phyloP scores from a whole-genome alignment of 2,888 invertebrate genomes.

The Drosophila paucipuncta region DNA sequence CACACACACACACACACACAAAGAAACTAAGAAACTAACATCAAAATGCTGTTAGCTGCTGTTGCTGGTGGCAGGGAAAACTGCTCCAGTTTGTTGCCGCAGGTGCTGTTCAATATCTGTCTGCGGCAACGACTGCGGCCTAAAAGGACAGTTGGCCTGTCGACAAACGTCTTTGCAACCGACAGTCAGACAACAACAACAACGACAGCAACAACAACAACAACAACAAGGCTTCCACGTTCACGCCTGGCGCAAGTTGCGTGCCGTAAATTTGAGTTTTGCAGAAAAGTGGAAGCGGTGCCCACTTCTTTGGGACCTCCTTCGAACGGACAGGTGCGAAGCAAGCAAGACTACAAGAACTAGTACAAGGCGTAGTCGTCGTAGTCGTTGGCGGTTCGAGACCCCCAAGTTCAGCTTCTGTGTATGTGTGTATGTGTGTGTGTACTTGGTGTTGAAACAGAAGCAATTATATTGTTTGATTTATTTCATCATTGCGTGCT shows the following conservation, averaged over 20 bases:
- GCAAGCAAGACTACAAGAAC: conserved; percentile 42
- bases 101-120: conserved; percentile 50
- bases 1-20: background rate
- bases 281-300: conserved; percentile 42
- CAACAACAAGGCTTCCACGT: conserved; percentile 47
- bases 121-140: conserved; percentile 53
- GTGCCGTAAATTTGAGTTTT: conserved; percentile 71
- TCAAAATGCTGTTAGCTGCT: conserved; percentile 63
- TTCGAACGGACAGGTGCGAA: conserved; percentile 71
- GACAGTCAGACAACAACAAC: conserved; percentile 44
- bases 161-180: conserved; percentile 60
- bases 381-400: conserved; percentile 21
- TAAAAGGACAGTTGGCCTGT: conserved; percentile 73
- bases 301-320: conserved; percentile 43
- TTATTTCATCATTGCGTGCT: conserved; percentile 78
- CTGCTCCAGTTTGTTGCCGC: conserved; percentile 46
- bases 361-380: background rate
- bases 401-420: conserved; percentile 39
- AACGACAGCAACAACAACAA: conserved; percentile 18
- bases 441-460: conserved; percentile 73
- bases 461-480: conserved; percentile 78
- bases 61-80: conserved; percentile 49
- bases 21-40: conserved; percentile 42
- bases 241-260: conserved; percentile 74
- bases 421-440: conserved; percentile 23